Percentiles rank a stretch among this genome's conserved stretches.
phyloP scores from a whole-genome alignment of 2,113 vertebrate species.

The Empidonax alnorum region DNA sequence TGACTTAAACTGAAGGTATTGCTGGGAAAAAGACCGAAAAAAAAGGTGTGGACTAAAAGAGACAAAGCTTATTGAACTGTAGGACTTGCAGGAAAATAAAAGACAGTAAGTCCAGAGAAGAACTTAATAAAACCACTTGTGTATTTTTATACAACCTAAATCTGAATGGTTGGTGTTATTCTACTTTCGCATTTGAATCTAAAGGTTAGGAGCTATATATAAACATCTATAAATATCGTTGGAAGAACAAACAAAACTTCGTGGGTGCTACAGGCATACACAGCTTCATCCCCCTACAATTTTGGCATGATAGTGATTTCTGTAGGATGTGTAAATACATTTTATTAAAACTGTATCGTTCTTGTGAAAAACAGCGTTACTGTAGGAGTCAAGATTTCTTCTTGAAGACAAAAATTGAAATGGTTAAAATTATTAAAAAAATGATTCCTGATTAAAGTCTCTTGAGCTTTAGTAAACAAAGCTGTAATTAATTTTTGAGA shows the following conservation, averaged over 20 bases:
- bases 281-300: not conserved
- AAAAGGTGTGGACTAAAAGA: not conserved
- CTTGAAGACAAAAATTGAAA: not conserved
- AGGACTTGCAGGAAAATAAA: not conserved
- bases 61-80: not conserved
- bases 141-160: not conserved
- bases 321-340: not conserved
- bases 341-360: not conserved
- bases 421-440: too few species aligned
- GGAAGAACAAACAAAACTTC: conserved; percentile 1
- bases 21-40: not conserved
- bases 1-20: not conserved
- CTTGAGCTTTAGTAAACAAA: not conserved
- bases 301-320: not conserved
- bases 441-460: not conserved
- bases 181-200: not conserved
- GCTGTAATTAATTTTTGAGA: not conserved
- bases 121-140: not conserved
- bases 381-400: not conserved
- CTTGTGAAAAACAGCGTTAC: not conserved
- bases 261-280: not conserved
- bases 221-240: conserved; percentile 50
- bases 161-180: not conserved
- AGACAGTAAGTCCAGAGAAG: not conserved
- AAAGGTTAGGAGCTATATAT: conserved; percentile 58